A percentile compares a stretch with the other conserved stretches of the same genome.
Conservation (phyloP, 2,888 invertebrate species). For the Atethmia centrago region DNA sequence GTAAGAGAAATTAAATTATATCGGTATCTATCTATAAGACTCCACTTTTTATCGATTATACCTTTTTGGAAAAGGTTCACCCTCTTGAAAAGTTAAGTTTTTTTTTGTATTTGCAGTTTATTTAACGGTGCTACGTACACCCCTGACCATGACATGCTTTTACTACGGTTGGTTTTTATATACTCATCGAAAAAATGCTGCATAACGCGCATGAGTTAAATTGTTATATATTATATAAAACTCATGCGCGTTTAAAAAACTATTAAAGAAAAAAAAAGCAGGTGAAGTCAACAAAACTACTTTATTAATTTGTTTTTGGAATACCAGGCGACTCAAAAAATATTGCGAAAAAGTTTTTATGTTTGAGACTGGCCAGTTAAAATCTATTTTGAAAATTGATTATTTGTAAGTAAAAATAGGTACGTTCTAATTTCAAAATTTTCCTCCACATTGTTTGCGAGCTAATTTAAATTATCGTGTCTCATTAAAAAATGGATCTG, state of each 20-base stretch:
- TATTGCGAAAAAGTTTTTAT: too few relatives aligned
- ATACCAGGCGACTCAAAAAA: background rate
- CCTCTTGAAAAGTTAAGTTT: conserved; percentile 63
- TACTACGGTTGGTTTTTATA: conserved; percentile 29
- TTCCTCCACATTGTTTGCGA: too few relatives aligned
- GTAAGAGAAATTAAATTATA: conserved; percentile 82
- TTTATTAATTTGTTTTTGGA: background rate
- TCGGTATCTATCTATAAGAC: conserved; percentile 70
- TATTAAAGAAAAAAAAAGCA: background rate
- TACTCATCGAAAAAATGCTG: conserved; percentile 4
- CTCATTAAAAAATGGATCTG: too few relatives aligned
- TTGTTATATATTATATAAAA: too few relatives aligned
- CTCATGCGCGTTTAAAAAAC: background rate
- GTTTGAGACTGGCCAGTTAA: too few relatives aligned
- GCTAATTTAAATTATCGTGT: too few relatives aligned
- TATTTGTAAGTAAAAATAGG: too few relatives aligned
- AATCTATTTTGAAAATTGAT: too few relatives aligned
- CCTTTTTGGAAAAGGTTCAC: conserved; percentile 59
- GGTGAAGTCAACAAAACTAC: background rate
- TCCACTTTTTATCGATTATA: conserved; percentile 70
- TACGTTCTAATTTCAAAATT: too few relatives aligned
- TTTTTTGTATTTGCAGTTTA: conserved; percentile 76
- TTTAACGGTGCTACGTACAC: conserved; percentile 69
- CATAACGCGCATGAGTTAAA: too few relatives aligned
- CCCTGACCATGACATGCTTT: conserved; percentile 50